Evolutionary conservation across 2,113 vertebrate species (phyloP).

Genomic region (Gallinago paraguaiae): DNA sequence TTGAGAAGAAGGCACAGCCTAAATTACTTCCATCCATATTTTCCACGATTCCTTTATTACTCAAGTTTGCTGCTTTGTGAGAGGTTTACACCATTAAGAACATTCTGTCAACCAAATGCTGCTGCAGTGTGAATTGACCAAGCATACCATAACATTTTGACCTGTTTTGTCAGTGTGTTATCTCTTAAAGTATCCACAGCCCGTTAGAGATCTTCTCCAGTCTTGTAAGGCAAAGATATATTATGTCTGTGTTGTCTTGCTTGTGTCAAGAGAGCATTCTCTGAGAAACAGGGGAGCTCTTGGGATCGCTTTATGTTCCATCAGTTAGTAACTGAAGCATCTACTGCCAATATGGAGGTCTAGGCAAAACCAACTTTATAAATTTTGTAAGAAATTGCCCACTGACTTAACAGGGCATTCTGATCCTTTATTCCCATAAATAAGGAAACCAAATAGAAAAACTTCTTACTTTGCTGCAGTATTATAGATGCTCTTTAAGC

Average conservation of each 20-base stretch:
- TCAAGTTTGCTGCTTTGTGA: background rate
- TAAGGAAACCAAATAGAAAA: background rate
- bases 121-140: background rate
- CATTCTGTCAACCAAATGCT: background rate
- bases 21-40: background rate
- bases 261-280: background rate
- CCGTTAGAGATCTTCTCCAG: background rate
- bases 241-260: background rate
- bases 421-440: background rate
- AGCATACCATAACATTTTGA: background rate
- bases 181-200: background rate
- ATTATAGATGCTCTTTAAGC: background rate
- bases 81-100: background rate
- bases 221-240: background rate
- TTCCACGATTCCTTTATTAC: fast-evolving
- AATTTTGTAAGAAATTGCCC: background rate
- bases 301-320: background rate
- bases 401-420: background rate
- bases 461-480: background rate
- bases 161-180: fast-evolving
- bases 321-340: background rate
- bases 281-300: background rate
- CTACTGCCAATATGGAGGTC: background rate
- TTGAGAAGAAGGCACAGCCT: background rate
- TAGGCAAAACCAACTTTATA: background rate